Conservation (phyloP, 2,797 vertebrate species). For the Threskiornis aethiopicus region DNA sequence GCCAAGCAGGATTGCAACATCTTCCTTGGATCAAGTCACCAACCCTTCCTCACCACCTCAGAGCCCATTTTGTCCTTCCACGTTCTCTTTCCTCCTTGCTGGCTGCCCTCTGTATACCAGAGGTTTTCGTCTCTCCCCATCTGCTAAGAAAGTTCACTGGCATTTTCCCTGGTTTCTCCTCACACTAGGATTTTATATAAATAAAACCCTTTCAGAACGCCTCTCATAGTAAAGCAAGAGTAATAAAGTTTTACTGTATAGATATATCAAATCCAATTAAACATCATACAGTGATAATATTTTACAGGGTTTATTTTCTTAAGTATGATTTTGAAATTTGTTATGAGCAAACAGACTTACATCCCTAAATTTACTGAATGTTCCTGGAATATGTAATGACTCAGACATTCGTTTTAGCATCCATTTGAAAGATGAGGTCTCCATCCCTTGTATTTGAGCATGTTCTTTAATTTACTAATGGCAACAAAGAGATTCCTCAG, state of each 20-base stretch:
- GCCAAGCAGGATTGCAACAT: not conserved
- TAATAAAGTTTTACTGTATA: not conserved
- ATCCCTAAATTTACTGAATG: not conserved
- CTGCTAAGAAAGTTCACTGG: not conserved
- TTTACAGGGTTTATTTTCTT: not conserved
- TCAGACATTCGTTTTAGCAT: not conserved
- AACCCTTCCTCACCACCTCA: not conserved
- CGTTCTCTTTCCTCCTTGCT: accelerated
- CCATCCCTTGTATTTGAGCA: not conserved
- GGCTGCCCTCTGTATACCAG: not conserved
- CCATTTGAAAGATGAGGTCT: not conserved
- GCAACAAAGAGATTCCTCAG: not conserved
- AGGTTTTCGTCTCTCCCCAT: not conserved
- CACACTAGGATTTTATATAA: not conserved
- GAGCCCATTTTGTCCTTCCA: not conserved
- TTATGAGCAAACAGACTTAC: not conserved
- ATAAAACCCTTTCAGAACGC: not conserved
- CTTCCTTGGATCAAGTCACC: not conserved
- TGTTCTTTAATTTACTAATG: not conserved
- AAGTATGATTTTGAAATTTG: not conserved
- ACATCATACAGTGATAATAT: not conserved
- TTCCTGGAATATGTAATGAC: not conserved
- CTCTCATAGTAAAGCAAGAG: not conserved
- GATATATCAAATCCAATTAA: not conserved
- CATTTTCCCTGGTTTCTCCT: not conserved